A percentile compares a stretch with the other conserved stretches of the same genome.
Conservation (phyloP, 2,797 vertebrate species). For the Falco columbarius region DNA sequence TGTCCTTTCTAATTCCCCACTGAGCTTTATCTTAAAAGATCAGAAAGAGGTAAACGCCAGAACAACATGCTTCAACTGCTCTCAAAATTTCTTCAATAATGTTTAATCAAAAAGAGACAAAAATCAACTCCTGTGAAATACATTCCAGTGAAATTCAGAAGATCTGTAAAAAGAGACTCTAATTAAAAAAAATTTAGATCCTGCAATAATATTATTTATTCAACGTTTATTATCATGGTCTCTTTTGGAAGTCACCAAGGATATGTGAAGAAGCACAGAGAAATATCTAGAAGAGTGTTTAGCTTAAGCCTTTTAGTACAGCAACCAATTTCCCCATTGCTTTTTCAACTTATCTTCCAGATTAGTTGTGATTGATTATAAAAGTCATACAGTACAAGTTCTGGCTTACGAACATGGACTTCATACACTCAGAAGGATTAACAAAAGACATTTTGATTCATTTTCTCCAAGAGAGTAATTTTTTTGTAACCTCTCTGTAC, state of each 20-base stretch:
- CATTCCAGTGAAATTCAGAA: neutral
- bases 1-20: neutral
- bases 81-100: neutral
- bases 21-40: neutral
- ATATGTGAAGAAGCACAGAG: neutral
- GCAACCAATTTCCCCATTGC: neutral
- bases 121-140: neutral
- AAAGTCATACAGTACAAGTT: neutral
- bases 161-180: neutral
- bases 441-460: neutral
- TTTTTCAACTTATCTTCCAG: neutral
- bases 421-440: neutral
- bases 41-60: neutral
- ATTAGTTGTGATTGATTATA: neutral
- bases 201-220: neutral
- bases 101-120: neutral
- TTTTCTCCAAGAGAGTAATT: neutral
- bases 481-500: neutral
- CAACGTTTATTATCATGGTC: neutral
- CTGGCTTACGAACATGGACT: neutral
- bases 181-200: neutral
- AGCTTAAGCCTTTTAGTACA: neutral
- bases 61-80: neutral
- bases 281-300: neutral
- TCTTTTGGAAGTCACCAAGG: neutral